Evolutionary conservation across 2,888 invertebrate genomes (phyloP), one percentile per base, ranked within the genome.

Genomic region (Dasypogon diadema): DNA sequence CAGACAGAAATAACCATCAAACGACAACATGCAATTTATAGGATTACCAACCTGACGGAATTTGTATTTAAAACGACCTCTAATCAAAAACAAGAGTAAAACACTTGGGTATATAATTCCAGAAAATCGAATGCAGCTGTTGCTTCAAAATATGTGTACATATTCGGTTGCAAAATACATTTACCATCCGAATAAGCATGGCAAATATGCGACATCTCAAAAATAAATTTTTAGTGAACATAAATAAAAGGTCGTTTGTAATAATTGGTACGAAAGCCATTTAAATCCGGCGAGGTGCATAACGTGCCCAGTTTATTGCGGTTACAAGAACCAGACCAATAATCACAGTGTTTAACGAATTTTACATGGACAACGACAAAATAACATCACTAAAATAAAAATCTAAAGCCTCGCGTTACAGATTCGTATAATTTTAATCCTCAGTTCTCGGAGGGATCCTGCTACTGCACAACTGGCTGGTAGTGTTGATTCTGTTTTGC

Each of bases 301-400:
- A 37, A 37, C 60, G 10, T 60, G 34, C 16, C 37, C 60, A 60
- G 34, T 60, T 60, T 60, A 60, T 60, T 60, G 60, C 60, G 37
- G 21, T 34, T 37, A 60, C 60, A 60, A 60, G 60, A 18, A 18
- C 60, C 60, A 34, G 37, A 60, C 60, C 60, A 60, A 60, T 60
- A 60, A 60, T 60, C 60, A 60, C 60, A 60, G 60, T 60, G 60
- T 60, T 60, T 60, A 60, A 37, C 60, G 60, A 60, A 60, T 60
- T 37, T 34, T 37, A 60, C 60, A 60, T 34, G 58, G 34, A 14
- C 58, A 58, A 16, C 58, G 34, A 58, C 58, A 26, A 30, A 58
- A 34, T 58, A 58, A 58, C 58, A 30, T 8, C 37, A 10, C 37
- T 37, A 37, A 60, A 60, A 60, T 60, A 60, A 60, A 60, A 60